Evolutionary conservation across 2,888 invertebrate species (phyloP), one percentile per base, ranked within the genome.

Genomic region (Agrilus mali): DNA sequence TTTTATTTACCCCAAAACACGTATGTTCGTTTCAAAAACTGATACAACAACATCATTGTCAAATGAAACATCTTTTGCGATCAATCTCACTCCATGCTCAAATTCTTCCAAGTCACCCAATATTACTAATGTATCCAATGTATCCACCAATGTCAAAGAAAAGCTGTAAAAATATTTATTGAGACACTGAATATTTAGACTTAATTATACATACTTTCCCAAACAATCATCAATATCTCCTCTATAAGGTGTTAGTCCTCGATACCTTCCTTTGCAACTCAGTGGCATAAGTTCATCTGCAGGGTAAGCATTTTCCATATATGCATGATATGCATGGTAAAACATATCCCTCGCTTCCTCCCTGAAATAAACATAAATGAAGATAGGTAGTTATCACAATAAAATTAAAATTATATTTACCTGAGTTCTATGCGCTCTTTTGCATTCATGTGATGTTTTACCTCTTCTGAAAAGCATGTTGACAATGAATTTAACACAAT

Each of bases 221-320:
- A 97, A 74, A 33, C 86, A 81, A 65, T 96, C 96, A 67, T 97
- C 97, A 68, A 97, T 87, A 62, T 97, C 96, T 3, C 97, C 97
- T 39, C 97, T 74, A 52, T 86, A 85, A 4, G 90, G 86, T 40
- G 93, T 89, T 6, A 88, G 75, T 5, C 93, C 95, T 55, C 93
- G 74, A 67, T 83, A 92, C 42, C 97, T 72, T 22, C 96, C 97
- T 60, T 84, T 82, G 66, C 97, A 97, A 59, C 87, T 89, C 33
- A 97, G 71, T 1, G 97, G 97, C 96, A 96, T 95, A 52, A 97
- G 69, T 68, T 98, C 97, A 71, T 97, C 97, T 14, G 96, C 96
- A 41, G 97, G 97, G 69, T 89, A 98, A 12, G 97, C 97, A 72
- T 95, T 85, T 57, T 87, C 87, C 93, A 96, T 95, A 59, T 96